Evolutionary conservation across 2,888 invertebrate genomes (phyloP).

Genomic region (Willowsia nigromaculata): DNA sequence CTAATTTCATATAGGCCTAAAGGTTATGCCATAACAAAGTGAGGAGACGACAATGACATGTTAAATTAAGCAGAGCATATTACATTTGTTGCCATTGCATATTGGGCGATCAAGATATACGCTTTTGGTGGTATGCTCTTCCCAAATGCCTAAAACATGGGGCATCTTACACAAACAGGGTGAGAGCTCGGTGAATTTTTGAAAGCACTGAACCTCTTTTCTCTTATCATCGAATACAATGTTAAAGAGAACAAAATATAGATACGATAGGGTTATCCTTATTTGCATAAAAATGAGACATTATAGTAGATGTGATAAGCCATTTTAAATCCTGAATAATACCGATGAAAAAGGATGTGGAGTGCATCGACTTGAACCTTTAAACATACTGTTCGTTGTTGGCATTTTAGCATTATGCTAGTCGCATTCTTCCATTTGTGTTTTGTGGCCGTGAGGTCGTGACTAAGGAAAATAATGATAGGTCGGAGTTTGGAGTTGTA

Average conservation of each 20-base stretch:
- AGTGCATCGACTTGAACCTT: not conserved
- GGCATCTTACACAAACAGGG: not conserved
- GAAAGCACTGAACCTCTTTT: not conserved
- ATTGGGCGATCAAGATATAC: conserved; percentile 49
- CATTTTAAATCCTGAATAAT: conserved; percentile 32
- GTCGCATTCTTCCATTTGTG: no score
- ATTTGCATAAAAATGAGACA: conserved; percentile 68
- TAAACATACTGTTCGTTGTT: no score
- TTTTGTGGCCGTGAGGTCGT: no score
- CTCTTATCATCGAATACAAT: not conserved
- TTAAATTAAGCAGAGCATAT: conserved; percentile 54
- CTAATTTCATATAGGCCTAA: not conserved
- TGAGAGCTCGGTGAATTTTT: not conserved
- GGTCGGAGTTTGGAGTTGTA: no score
- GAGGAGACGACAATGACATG: conserved; percentile 37
- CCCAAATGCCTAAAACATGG: not conserved
- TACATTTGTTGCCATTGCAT: conserved; percentile 55
- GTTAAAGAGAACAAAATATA: not conserved
- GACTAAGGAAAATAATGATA: no score
- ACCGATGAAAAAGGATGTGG: conserved; percentile 28
- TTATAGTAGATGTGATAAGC: conserved; percentile 60
- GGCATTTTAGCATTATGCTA: no score
- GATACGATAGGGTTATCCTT: conserved; percentile 30
- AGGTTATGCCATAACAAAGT: not conserved
- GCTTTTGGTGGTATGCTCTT: not conserved